Evolutionary conservation across 2,797 vertebrate species (phyloP).

Genomic region (Percopsis omiscomaycus): DNA sequence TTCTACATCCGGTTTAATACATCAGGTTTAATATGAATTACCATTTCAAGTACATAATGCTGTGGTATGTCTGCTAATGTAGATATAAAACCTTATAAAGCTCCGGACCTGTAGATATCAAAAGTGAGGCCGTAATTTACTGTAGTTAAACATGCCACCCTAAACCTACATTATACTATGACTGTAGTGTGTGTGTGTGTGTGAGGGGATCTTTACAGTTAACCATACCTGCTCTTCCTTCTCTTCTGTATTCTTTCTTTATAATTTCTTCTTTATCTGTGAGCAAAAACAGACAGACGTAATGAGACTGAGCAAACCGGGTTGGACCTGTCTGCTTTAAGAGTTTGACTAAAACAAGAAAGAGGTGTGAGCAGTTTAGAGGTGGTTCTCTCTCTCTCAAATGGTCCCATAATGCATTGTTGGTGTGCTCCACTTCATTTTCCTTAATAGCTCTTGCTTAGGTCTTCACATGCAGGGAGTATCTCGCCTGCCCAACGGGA

Average conservation of each 20-base stretch:
- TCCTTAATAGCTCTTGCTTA: constrained; percentile 57
- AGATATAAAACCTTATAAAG: too few species aligned
- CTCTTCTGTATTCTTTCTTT: background rate
- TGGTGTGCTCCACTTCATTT: constrained; percentile 9
- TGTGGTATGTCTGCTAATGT: too few species aligned
- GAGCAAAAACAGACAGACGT: background rate
- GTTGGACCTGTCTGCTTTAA: background rate
- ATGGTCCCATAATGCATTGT: background rate
- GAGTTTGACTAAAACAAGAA: constrained; percentile 7
- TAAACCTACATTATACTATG: background rate
- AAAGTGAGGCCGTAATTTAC: background rate
- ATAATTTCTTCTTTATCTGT: background rate
- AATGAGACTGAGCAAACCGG: background rate
- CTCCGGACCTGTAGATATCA: too few species aligned
- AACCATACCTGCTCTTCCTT: background rate
- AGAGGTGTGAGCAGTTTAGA: background rate
- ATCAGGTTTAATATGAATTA: too few species aligned
- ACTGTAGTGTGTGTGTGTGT: background rate
- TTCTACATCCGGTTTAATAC: too few species aligned
- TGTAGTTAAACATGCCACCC: background rate
- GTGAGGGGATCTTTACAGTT: background rate
- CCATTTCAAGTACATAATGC: too few species aligned
- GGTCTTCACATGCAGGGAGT: constrained; percentile 90
- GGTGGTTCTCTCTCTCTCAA: background rate
- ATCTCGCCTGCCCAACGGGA: constrained; percentile 92